Conservation (phyloP, 2,113 vertebrate species). For the Trinectes maculatus region DNA sequence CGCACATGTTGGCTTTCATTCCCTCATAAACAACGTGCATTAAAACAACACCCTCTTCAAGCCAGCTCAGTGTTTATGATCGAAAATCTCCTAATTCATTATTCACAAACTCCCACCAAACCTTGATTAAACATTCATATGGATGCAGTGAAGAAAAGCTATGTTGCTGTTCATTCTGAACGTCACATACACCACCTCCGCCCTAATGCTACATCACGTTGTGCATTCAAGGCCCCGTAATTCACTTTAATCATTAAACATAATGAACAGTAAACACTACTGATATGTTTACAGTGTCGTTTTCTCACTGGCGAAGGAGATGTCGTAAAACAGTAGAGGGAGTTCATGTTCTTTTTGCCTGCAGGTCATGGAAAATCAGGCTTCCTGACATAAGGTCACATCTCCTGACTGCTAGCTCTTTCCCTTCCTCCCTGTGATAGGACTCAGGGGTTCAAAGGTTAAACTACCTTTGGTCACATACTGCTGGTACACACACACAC, state of each 20-base stretch:
- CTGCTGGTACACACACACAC: constrained; percentile 15
- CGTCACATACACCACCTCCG: constrained; percentile 16
- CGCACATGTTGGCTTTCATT: constrained; percentile 18
- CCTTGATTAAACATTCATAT: constrained; percentile 61
- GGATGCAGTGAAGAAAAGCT: constrained; percentile 36
- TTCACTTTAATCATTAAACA: constrained; percentile 30
- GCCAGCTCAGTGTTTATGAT: constrained; percentile 18
- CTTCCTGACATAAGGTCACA: constrained; percentile 65
- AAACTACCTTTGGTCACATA: constrained; percentile 25
- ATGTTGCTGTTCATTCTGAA: constrained; percentile 39
- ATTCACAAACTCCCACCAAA: constrained; percentile 28
- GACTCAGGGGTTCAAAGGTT: constrained; percentile 31
- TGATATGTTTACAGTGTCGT: constrained; percentile 3
- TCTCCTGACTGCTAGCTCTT: constrained; percentile 54
- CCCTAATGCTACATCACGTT: constrained; percentile 36
- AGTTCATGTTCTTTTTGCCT: constrained; percentile 33
- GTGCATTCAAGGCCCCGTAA: neutral
- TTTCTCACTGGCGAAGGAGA: constrained; percentile 9
- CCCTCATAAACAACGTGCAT: constrained; percentile 44
- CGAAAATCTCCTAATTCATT: constrained; percentile 40
- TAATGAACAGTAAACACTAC: constrained; percentile 1
- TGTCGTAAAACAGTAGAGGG: neutral
- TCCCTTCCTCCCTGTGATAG: constrained; percentile 30
- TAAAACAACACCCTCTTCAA: constrained; percentile 24
- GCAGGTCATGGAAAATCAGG: constrained; percentile 38